Evolutionary conservation across 92 coral and sea anemone species (phyloP).

Genomic region (Epizoanthus stellaris): DNA sequence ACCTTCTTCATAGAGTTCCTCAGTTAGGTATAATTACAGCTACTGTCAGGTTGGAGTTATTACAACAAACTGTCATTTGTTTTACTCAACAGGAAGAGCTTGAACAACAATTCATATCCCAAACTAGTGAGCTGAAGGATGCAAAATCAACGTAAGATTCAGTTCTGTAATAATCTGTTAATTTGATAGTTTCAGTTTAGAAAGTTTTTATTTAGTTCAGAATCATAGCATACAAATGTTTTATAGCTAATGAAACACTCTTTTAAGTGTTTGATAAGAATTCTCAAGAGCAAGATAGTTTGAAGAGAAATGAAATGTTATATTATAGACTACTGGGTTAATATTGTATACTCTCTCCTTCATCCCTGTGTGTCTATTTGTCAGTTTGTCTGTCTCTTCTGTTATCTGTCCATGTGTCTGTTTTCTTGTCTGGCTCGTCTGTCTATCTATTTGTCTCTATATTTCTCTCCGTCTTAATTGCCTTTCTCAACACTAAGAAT

Average conservation of each 20-base stretch:
- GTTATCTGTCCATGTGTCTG: neutral
- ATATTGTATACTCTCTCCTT: neutral
- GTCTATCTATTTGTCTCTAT: no score
- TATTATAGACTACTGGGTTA: neutral
- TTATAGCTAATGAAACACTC: no score
- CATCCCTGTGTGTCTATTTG: neutral
- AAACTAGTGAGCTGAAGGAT: constrained; percentile 73
- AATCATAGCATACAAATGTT: no score
- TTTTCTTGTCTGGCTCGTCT: neutral
- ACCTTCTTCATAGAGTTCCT: neutral
- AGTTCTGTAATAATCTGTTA: neutral
- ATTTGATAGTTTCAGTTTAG: neutral
- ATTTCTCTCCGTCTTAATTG: neutral
- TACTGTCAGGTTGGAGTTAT: neutral
- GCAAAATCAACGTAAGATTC: constrained; percentile 72
- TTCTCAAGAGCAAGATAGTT: neutral
- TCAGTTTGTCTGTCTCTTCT: neutral
- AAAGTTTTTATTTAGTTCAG: neutral
- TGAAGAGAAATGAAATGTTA: neutral
- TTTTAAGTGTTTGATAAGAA: neutral
- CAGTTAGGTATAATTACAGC: neutral
- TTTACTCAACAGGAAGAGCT: constrained; percentile 72
- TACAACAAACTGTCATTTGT: neutral
- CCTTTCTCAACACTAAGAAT: no score
- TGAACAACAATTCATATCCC: constrained; percentile 67